A percentile compares a stretch with the other conserved stretches of the same genome.
Evolutionary conservation across 2,888 invertebrate species (phyloP).

Genomic region (Abrostola triplasia): DNA sequence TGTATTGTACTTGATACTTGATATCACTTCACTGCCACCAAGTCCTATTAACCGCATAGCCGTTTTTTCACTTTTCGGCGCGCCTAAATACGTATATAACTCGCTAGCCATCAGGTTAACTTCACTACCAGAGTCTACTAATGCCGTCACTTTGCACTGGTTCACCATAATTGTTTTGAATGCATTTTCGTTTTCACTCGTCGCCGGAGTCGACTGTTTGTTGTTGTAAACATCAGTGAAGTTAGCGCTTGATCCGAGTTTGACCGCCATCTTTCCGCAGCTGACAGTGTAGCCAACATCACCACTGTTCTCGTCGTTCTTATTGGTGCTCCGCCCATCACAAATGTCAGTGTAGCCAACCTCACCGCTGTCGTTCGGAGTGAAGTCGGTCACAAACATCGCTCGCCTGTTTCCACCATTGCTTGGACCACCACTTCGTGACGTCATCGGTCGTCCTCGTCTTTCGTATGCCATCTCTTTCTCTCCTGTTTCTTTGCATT

Average conservation of each 20-base stretch:
- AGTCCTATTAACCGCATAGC: not conserved
- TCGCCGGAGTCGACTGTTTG: not conserved
- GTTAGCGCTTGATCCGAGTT: not conserved
- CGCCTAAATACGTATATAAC: too few species aligned
- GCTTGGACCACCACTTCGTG: not conserved
- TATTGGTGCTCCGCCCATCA: not conserved
- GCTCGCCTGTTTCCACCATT: not conserved
- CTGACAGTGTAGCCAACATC: too few species aligned
- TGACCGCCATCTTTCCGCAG: not conserved
- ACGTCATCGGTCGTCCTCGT: not conserved
- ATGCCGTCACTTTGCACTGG: not conserved
- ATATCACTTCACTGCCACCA: not conserved
- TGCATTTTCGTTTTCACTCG: not conserved
- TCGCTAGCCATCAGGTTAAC: too few species aligned
- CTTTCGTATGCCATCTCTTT: too few species aligned
- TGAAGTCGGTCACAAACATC: conserved; percentile 5
- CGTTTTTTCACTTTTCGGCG: not conserved
- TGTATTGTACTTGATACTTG: not conserved
- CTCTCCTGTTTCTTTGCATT: too few species aligned
- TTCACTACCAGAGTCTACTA: conserved; percentile 3
- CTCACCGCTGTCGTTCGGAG: not conserved
- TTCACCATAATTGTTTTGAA: not conserved
- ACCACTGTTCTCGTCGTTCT: not conserved
- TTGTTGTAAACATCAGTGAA: conserved; percentile 1
- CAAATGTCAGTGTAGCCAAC: conserved; percentile 1